Base-by-base conservation (phyloP, 1,140 invertebrate species). In the Liolophura sinensis region DNA sequence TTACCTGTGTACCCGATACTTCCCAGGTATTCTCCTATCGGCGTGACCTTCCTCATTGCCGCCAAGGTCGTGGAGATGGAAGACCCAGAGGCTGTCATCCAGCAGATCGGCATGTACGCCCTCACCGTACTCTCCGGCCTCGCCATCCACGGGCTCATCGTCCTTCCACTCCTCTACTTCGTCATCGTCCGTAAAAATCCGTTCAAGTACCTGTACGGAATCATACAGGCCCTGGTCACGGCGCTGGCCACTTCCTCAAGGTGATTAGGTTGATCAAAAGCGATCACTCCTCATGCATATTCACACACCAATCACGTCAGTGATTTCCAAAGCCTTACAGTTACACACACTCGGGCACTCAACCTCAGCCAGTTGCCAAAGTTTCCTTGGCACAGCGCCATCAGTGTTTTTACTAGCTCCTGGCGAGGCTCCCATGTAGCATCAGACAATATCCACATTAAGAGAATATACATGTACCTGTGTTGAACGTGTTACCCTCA, bases 1-100 rank as follows among this genome's bases (percentile, higher is more conserved):
- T 40, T 60, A 56, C n/a, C 63, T 58, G 49, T 20, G 61, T 20
- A 58, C 57, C 14, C 59, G 60, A 50, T 69, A 55, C 60, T 60
- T 60, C 24, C n/a, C 31, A 95, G 94, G 93, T 86, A 95, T 64
- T 97, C 95, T 27, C 96, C 95, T 0, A 83, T 97, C 27, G 95
- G 95, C 66, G 94, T 98, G 1, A 90, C 92, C 62, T 97, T 96
- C 84, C 86, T 98, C 51, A 92, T 97, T 55, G 90, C 92, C 11
- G 90, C 92, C 40, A 95, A 97, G 82, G 89, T 97, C 60, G 85
- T 97, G 75, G 92, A 93, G 76, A 95, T 96, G 77, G 87, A 91
- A 5, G 91, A 93, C 65, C 73, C 75, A 20, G 71, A 16, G 0
- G 65, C 66, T 5, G 69, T 77, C 27, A 71, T 82, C 50, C 59